Conservation (phyloP, 2,888 invertebrate genomes). For the Lepidonotus clava region DNA sequence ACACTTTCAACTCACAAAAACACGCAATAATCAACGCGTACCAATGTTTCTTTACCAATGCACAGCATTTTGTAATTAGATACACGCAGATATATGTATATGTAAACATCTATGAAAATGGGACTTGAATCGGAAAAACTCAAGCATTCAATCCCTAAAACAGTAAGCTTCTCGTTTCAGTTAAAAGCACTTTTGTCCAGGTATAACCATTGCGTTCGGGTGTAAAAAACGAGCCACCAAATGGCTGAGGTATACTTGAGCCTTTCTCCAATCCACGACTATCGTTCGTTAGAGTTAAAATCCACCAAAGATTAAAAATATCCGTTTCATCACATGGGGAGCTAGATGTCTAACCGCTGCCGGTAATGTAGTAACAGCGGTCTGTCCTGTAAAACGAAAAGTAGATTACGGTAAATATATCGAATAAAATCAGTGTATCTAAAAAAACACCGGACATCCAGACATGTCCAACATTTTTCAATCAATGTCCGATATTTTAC, state of each 20-base stretch:
- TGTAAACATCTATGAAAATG: no score
- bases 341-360: constrained; percentile 43
- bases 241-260: background rate
- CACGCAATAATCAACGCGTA: no score
- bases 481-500: background rate
- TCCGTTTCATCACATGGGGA: background rate
- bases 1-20: no score
- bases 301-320: background rate
- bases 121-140: background rate
- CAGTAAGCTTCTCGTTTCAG: background rate
- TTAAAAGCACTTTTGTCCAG: background rate
- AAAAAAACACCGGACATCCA: background rate
- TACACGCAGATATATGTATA: no score
- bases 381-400: constrained; percentile 11
- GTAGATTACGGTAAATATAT: no score
- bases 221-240: background rate
- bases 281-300: background rate
- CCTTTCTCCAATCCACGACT: background rate
- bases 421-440: background rate
- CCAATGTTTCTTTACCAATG: no score
- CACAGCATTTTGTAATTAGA: no score
- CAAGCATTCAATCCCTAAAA: background rate
- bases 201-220: background rate
- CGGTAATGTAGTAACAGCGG: constrained; percentile 47
- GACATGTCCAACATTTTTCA: background rate